Conservation (phyloP, 2,113 vertebrate species). For the Colossoma macropomum region DNA sequence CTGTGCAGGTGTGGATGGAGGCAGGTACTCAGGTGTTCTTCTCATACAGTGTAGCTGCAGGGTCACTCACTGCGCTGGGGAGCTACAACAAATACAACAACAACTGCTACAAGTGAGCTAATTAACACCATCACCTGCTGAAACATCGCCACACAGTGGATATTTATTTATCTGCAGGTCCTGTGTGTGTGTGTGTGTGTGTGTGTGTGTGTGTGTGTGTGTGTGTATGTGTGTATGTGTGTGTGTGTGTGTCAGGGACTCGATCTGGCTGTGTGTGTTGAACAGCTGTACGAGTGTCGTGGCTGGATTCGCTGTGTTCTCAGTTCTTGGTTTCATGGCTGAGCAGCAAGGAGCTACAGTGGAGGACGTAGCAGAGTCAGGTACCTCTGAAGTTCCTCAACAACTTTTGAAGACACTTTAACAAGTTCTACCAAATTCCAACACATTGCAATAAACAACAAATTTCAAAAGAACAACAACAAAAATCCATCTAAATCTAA, state of each 20-base stretch:
- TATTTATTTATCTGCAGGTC: no score
- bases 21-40: conserved; percentile 77
- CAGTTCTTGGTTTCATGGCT: conserved; percentile 82
- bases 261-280: conserved; percentile 74
- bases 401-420: no score
- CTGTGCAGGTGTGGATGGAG: conserved; percentile 79
- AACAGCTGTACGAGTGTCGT: conserved; percentile 78
- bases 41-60: conserved; percentile 73
- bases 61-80: conserved; percentile 64
- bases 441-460: no score
- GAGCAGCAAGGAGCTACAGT: conserved; percentile 73
- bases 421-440: no score
- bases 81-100: conserved; percentile 77
- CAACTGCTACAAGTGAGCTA: conserved; percentile 76
- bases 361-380: conserved; percentile 77
- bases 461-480: no score
- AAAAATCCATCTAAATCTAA: no score
- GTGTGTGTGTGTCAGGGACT: conserved; percentile 66
- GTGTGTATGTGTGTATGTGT: conserved; percentile 37
- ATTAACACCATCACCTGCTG: no score
- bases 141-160: no score
- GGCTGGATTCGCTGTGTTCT: conserved; percentile 80
- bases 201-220: background rate
- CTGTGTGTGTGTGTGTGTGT: no score
- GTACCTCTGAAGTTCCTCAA: conserved; percentile 55